Percentiles rank a stretch among this genome's conserved stretches.
Conservation (phyloP, 2,888 invertebrate genomes). For the Dexiosoma caninum region DNA sequence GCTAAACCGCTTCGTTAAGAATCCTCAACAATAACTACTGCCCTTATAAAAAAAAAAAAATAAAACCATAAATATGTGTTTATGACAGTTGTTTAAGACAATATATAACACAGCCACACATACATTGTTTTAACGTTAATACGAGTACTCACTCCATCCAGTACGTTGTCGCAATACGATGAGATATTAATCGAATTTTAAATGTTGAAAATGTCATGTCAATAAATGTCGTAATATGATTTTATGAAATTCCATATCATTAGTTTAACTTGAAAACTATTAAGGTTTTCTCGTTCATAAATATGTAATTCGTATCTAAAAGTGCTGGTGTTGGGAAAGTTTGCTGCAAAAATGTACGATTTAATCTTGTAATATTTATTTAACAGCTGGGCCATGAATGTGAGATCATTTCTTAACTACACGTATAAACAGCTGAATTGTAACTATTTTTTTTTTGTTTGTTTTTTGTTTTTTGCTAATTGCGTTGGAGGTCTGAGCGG, state of each 20-base stretch:
- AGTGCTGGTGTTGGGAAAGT: slow-evolving; percentile 5
- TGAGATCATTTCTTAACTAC: slow-evolving; percentile 29
- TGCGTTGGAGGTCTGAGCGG: background rate
- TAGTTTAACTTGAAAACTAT: slow-evolving; percentile 6
- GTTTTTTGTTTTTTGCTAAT: background rate
- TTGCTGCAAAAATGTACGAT: slow-evolving; percentile 15
- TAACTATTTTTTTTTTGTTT: background rate
- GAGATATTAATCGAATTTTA: slow-evolving; percentile 73
- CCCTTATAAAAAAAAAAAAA: slow-evolving; percentile 14
- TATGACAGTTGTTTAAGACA: slow-evolving; percentile 25
- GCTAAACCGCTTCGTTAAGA: too few relatives aligned
- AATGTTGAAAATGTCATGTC: slow-evolving; percentile 73
- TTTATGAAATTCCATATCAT: slow-evolving; percentile 68
- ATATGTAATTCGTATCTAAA: slow-evolving; percentile 6
- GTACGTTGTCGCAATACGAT: slow-evolving; percentile 28
- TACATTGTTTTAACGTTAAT: background rate
- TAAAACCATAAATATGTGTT: too few relatives aligned
- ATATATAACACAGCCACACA: background rate
- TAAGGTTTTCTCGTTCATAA: slow-evolving; percentile 35
- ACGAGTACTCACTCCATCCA: too few relatives aligned
- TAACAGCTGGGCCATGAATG: slow-evolving; percentile 6
- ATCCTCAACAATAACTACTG: background rate
- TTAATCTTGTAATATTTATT: slow-evolving; percentile 25
- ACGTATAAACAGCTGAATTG: too few relatives aligned
- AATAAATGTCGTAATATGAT: slow-evolving; percentile 74